Percentiles rank a stretch among this genome's conserved stretches.
phyloP scores from a whole-genome alignment of 1,140 invertebrate species.

The Zaprionus davidi region DNA sequence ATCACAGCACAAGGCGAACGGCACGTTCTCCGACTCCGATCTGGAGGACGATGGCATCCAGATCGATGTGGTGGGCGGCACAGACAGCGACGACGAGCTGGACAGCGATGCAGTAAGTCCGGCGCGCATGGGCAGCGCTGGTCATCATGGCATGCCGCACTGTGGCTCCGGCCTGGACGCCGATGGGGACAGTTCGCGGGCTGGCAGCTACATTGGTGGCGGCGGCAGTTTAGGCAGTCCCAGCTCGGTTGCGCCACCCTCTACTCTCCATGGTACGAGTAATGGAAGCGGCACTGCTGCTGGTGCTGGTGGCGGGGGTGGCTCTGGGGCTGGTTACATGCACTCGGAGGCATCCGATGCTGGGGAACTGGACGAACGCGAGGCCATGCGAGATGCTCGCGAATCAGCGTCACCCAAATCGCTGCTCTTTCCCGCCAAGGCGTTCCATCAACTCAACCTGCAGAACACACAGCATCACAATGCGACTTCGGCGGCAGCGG shows the following conservation, averaged over 20 bases:
- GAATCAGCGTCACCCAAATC: conserved; percentile 55
- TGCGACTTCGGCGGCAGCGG: conserved; percentile 32
- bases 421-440: conserved; percentile 73
- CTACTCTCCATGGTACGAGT: conserved; percentile 45
- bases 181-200: conserved; percentile 85
- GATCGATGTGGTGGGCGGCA: conserved; percentile 91
- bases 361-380: conserved; percentile 58
- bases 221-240: conserved; percentile 84
- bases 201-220: conserved; percentile 85
- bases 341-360: conserved; percentile 51
- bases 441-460: conserved; percentile 71
- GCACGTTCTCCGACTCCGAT: conserved; percentile 88
- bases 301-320: conserved; percentile 2
- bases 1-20: conserved; percentile 87
- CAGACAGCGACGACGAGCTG: conserved; percentile 86
- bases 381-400: conserved; percentile 25
- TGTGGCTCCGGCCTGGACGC: conserved; percentile 87
- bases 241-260: conserved; percentile 50
- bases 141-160: conserved; percentile 85
- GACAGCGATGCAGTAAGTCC: conserved; percentile 86
- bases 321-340: conserved; percentile 16
- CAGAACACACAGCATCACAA: conserved; percentile 65
- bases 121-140: conserved; percentile 72
- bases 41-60: conserved; percentile 88
- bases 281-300: conserved; percentile 47